Evolutionary conservation across 2,797 vertebrate genomes (phyloP), one percentile per base, ranked within the genome.

Genomic region (Ptychobarbus kaznakovi): DNA sequence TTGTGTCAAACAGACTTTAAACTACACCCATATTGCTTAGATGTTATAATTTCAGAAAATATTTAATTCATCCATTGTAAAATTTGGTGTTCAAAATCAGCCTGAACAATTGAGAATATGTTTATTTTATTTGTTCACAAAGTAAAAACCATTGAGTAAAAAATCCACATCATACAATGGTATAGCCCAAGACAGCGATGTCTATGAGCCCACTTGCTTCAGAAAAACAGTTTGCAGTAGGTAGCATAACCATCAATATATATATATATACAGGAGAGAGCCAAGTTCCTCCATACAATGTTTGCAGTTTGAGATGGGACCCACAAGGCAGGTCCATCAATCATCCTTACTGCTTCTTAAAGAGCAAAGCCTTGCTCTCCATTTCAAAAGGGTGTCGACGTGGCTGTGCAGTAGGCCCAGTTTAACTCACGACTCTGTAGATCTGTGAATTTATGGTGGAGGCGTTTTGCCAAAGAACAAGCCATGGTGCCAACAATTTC

Each of bases 381-480:
- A 58, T 81, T 61, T 89, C 75, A 83, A 86, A 84, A 87, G 77
- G 82, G 81, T 86, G 92, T 90, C 86, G 92, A 92, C 86, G 88
- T 84, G 91, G 89, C 92, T 79, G 75, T 83, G 89, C 88, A 90
- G 87, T 89, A 77, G 87, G 77, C 90, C 87, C 69, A 75, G 87
- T 91, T 94, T 86, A 90, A 90, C 92, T 90, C 91, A 84, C 91
- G 86, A 89, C 92, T 92, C 91, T 90, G 91, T 86, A 92, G 91
- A 93, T 79, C 88, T 88, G 89, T 93, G 91, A 92, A 92, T 93
- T 92, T 90, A 91, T 91, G 91, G 93, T 90, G 87, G 66, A 90
- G 90, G 72, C 90, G 87, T 82, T 89, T 93, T 92, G 92, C 92
- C 92, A 94, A 92, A 94, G 92, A 93, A 90, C 90, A 89, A 92